Evolutionary conservation across 2,113 vertebrate genomes (phyloP).

Genomic region (Osmerus mordax): DNA sequence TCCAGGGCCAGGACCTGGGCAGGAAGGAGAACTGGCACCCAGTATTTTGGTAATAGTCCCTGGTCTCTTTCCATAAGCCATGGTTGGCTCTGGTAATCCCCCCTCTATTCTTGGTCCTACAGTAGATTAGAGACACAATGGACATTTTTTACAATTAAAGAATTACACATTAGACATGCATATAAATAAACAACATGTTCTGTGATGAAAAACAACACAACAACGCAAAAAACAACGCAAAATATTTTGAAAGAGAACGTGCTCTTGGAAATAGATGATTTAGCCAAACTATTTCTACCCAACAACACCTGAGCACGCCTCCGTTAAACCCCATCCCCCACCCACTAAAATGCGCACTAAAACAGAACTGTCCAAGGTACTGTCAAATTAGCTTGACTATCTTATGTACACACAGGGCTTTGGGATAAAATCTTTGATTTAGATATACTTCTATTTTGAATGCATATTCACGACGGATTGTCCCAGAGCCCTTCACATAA

Average conservation of each 20-base stretch:
- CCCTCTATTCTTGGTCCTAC: slow-evolving; percentile 55
- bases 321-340: background rate
- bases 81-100: slow-evolving; percentile 65
- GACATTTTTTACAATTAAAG: background rate
- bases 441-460: too few relatives aligned
- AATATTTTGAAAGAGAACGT: too few relatives aligned
- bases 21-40: slow-evolving; percentile 63
- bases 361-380: slow-evolving; percentile 31
- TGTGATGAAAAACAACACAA: too few relatives aligned
- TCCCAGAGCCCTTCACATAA: slow-evolving; percentile 4
- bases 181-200: too few relatives aligned
- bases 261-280: too few relatives aligned
- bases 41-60: slow-evolving; percentile 70
- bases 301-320: background rate
- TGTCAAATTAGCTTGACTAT: background rate
- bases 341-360: background rate
- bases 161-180: too few relatives aligned
- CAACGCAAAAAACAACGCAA: too few relatives aligned
- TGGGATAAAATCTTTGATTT: background rate
- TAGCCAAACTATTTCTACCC: too few relatives aligned
- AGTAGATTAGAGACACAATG: slow-evolving; percentile 19
- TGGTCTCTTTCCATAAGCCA: slow-evolving; percentile 83
- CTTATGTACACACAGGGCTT: background rate
- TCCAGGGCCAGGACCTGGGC: slow-evolving; percentile 52
- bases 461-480: background rate